Conservation (phyloP, 2,797 vertebrate genomes). For the Antrozous pallidus region DNA sequence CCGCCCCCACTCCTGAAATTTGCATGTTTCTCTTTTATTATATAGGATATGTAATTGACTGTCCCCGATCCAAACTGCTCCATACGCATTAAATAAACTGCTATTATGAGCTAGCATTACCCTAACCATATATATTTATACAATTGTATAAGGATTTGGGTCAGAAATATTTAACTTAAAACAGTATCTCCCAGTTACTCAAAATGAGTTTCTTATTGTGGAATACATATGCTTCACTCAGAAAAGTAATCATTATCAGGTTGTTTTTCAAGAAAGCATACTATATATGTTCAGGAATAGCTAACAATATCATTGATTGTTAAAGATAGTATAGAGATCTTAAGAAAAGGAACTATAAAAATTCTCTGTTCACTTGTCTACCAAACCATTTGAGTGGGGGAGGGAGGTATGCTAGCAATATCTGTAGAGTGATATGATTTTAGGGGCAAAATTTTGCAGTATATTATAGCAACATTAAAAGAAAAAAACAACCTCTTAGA, state of each 20-base stretch:
- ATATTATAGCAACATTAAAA: not conserved
- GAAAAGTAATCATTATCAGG: not conserved
- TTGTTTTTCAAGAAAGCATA: not conserved
- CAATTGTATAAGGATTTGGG: not conserved
- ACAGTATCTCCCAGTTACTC: not conserved
- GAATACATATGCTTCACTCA: not conserved
- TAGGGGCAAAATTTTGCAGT: not conserved
- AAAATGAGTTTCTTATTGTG: not conserved
- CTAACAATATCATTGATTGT: not conserved
- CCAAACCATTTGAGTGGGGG: not conserved
- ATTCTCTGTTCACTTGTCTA: not conserved
- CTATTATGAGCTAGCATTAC: too few relatives aligned
- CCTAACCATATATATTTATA: not conserved
- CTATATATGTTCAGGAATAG: not conserved
- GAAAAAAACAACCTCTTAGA: not conserved
- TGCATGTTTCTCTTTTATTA: too few relatives aligned
- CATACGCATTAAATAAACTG: not conserved
- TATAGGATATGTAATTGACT: not conserved
- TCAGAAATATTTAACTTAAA: conserved; percentile 20
- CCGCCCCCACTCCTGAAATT: too few relatives aligned
- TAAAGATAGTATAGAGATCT: not conserved
- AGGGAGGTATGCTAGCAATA: not conserved
- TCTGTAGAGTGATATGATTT: not conserved
- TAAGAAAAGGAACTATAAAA: not conserved
- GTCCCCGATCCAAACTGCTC: not conserved